Conservation (phyloP, 1,140 invertebrate genomes). For the Philaenus spumarius region DNA sequence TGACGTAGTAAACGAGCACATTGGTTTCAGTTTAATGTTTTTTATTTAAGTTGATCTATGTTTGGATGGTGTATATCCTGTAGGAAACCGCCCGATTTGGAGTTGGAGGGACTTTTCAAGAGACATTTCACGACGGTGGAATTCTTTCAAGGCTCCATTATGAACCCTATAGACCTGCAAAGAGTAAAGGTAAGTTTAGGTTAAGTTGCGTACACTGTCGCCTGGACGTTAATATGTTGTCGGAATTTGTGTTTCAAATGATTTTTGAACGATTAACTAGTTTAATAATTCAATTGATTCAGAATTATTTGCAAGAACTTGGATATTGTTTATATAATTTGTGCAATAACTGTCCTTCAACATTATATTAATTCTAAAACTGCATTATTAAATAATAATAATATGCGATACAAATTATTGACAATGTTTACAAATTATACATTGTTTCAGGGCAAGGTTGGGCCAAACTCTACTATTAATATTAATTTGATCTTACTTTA, state of each 20-base stretch:
- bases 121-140: conserved; percentile 99
- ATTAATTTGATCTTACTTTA: too few relatives aligned
- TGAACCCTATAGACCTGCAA: conserved; percentile 99
- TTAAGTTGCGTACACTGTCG: neutral
- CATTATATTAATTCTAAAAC: too few relatives aligned
- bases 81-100: conserved; percentile 91
- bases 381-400: too few relatives aligned
- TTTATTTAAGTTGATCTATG: conserved; percentile 25
- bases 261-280: too few relatives aligned
- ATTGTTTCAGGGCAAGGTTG: too few relatives aligned
- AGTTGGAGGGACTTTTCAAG: conserved; percentile 98
- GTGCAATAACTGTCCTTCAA: conserved; percentile 8
- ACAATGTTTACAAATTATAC: too few relatives aligned
- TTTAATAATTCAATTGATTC: too few relatives aligned
- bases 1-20: conserved; percentile 9
- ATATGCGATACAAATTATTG: too few relatives aligned
- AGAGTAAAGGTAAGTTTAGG: conserved; percentile 87
- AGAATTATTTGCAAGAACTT: conserved; percentile 24
- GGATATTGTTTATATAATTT: conserved; percentile 32
- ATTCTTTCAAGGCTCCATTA: conserved; percentile 99
- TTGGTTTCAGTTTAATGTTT: conserved; percentile 23
- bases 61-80: conserved; percentile 28
- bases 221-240: too few relatives aligned
- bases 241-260: too few relatives aligned
- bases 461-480: too few relatives aligned